phyloP scores from a whole-genome alignment of 1,140 invertebrate species.

The Ephestia elutella region DNA sequence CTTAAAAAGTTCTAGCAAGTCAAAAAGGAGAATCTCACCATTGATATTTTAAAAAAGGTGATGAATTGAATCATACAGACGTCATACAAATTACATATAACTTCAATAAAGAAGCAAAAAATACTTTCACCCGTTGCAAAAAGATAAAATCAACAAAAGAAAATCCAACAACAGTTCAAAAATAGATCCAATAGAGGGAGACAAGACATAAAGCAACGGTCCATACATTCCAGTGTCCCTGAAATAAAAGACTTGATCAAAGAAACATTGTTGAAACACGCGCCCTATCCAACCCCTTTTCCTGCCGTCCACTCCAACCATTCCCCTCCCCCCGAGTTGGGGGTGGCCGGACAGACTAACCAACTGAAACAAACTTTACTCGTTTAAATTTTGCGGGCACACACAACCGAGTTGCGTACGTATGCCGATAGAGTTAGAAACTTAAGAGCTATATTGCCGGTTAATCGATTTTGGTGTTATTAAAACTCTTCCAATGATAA shows the following conservation, averaged over 20 bases:
- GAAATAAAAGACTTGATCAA: background rate
- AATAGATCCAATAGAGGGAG: background rate
- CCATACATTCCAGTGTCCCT: background rate
- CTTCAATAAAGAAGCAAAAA: too few species aligned
- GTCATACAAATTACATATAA: too few species aligned
- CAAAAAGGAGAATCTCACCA: too few species aligned
- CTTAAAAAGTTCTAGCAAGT: too few species aligned
- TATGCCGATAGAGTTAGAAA: constrained; percentile 42
- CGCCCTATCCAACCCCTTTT: constrained; percentile 45
- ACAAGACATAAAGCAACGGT: background rate
- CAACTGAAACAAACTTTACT: constrained; percentile 65
- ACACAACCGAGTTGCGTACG: constrained; percentile 45
- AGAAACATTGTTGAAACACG: constrained; percentile 23
- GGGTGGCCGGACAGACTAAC: constrained; percentile 43
- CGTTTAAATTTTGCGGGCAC: constrained; percentile 67
- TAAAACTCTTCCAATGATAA: too few species aligned
- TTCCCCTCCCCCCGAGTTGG: constrained; percentile 23
- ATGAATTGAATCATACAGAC: too few species aligned
- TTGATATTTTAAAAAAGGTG: too few species aligned
- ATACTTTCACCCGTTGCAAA: too few species aligned
- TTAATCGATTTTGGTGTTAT: background rate
- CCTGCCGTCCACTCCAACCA: constrained; percentile 47
- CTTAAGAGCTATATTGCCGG: constrained; percentile 4
- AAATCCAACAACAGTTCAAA: too few species aligned
- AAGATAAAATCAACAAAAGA: too few species aligned